These are phyloP conservation scores for Diachrysia chrysitis DNA, from an alignment of 2,888 invertebrate species.

Conservation along the genomic window DNA sequence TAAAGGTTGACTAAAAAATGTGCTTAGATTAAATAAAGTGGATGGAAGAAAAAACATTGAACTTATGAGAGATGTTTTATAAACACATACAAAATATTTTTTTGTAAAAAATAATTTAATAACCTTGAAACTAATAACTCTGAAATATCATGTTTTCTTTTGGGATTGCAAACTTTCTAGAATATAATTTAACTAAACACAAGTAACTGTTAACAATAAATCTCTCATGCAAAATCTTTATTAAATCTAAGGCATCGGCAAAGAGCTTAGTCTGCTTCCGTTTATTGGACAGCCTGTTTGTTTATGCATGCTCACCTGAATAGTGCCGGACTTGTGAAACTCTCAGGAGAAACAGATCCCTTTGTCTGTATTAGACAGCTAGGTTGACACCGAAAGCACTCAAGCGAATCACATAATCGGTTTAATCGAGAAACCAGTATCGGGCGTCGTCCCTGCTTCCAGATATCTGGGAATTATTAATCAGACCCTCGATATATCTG, in stretches of 20 bases:
- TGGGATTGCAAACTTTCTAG: constrained; percentile 22
- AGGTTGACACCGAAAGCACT: constrained; percentile 22
- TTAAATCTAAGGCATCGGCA: constrained; percentile 16
- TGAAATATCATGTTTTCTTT: constrained; percentile 1
- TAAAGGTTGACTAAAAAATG: background rate
- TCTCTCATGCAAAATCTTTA: constrained; percentile 10
- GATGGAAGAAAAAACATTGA: too few relatives aligned
- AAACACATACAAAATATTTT: too few relatives aligned
- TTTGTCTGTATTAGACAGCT: constrained; percentile 32
- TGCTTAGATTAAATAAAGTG: background rate
- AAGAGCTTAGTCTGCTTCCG: constrained; percentile 19
- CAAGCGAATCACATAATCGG: constrained; percentile 33
- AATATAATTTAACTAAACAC: background rate
- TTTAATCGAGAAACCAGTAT: constrained; percentile 30
- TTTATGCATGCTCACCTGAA: constrained; percentile 47
- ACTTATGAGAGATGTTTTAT: too few relatives aligned
- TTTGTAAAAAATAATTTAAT: background rate
- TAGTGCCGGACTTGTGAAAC: constrained; percentile 21
- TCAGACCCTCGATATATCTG: constrained; percentile 28
- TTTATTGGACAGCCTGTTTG: constrained; percentile 22
- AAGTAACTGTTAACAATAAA: background rate
- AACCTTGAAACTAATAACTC: background rate
- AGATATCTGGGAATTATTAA: constrained; percentile 11
- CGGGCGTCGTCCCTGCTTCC: background rate
- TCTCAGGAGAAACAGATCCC: constrained; percentile 17